Evolutionary conservation across 1,140 invertebrate genomes (phyloP).

Genomic region (Caenorhabditis latens): DNA sequence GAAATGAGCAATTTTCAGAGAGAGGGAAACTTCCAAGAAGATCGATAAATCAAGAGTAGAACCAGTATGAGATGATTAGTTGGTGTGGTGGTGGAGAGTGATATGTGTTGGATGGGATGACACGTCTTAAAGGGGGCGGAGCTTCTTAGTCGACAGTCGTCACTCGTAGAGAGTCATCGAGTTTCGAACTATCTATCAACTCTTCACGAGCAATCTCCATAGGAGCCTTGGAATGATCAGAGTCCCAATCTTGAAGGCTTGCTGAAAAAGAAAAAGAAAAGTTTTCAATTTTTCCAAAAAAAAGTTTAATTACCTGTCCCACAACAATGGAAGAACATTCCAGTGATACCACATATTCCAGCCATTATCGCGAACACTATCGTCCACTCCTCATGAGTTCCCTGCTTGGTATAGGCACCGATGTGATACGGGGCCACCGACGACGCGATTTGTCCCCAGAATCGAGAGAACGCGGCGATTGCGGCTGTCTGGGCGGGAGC

Average conservation of each 20-base stretch:
- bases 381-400: constrained; percentile 58
- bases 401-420: constrained; percentile 54
- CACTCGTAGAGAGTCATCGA: constrained; percentile 24
- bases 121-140: background rate
- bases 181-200: constrained; percentile 42
- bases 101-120: background rate
- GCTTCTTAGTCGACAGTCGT: constrained; percentile 16
- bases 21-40: background rate
- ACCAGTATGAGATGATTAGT: constrained; percentile 51
- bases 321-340: constrained; percentile 66
- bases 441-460: constrained; percentile 70
- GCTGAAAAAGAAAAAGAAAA: background rate
- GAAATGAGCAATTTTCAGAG: constrained; percentile 36
- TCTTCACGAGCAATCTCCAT: constrained; percentile 24
- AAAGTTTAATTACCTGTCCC: constrained; percentile 65
- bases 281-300: background rate
- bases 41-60: constrained; percentile 53
- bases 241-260: constrained; percentile 35
- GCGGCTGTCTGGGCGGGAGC: constrained; percentile 75
- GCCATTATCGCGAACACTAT: constrained; percentile 53
- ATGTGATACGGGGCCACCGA: constrained; percentile 59
- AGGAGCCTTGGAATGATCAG: constrained; percentile 18
- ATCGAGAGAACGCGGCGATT: constrained; percentile 75
- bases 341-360: constrained; percentile 55
- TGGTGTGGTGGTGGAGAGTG: background rate